Percentiles rank a stretch among this genome's conserved stretches.
These are phyloP conservation scores for Paguma larvata DNA, from an alignment of 2,797 vertebrate species.

Conservation along the genomic window DNA sequence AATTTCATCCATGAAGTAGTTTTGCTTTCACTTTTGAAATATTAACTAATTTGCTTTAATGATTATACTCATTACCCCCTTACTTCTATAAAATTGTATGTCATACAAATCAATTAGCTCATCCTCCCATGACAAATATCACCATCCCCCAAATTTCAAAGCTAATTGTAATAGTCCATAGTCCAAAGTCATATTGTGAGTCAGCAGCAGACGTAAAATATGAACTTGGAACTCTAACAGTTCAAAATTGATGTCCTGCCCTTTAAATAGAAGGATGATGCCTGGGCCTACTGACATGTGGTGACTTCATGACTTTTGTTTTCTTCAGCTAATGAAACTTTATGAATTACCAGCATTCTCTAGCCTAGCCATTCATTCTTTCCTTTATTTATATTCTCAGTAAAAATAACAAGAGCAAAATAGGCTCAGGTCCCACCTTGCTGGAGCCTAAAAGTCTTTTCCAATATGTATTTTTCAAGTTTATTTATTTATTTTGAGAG, in stretches of 20 bases:
- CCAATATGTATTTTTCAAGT: background rate
- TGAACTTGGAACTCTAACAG: background rate
- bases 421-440: background rate
- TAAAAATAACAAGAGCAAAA: background rate
- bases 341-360: background rate
- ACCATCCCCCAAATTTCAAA: background rate
- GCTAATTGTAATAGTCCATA: background rate
- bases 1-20: background rate
- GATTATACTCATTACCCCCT: background rate
- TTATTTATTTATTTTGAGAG: too few relatives aligned
- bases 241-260: background rate
- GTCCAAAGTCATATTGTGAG: background rate
- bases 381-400: background rate
- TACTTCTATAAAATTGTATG: background rate
- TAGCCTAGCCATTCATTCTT: background rate
- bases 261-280: background rate
- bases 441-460: background rate
- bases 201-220: background rate
- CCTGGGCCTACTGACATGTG: background rate
- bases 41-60: conserved; percentile 43
- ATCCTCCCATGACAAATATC: background rate
- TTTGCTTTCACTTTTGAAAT: conserved; percentile 29
- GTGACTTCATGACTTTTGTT: background rate
- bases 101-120: background rate
- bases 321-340: background rate